A percentile compares a stretch with the other conserved stretches of the same genome.
These are phyloP conservation scores for Ormia ochracea DNA, from an alignment of 2,888 invertebrate species.

Conservation along the genomic window DNA sequence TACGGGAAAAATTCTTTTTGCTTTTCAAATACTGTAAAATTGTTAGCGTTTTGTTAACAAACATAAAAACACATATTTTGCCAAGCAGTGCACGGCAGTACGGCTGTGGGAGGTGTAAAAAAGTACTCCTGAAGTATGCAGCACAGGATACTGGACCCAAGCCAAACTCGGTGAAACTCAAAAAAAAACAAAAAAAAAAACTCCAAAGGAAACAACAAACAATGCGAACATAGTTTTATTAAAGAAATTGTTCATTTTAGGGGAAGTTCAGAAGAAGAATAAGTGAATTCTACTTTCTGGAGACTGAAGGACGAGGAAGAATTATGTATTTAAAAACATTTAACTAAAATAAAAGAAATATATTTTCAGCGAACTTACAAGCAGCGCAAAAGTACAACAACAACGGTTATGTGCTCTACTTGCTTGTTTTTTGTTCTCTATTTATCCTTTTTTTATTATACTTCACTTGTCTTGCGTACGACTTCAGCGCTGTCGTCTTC, in stretches of 20 bases:
- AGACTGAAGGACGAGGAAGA: neutral
- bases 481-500: constrained; percentile 46
- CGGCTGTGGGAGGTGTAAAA: neutral
- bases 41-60: constrained; percentile 53
- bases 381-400: neutral
- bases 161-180: constrained; percentile 41
- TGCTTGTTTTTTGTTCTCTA: constrained; percentile 1
- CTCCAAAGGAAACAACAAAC: constrained; percentile 19
- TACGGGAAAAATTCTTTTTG: constrained; percentile 7
- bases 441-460: constrained; percentile 11
- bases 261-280: constrained; percentile 25
- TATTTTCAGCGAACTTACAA: neutral
- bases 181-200: neutral
- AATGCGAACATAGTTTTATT: constrained; percentile 44
- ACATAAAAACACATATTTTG: constrained; percentile 43
- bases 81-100: neutral
- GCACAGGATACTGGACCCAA: constrained; percentile 45
- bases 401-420: neutral
- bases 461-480: constrained; percentile 30
- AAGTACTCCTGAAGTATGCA: constrained; percentile 28
- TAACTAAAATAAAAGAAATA: constrained; percentile 29
- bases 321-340: constrained; percentile 23
- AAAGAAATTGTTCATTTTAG: constrained; percentile 27
- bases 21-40: constrained; percentile 14
- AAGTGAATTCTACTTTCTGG: neutral